Evolutionary conservation across 2,113 vertebrate genomes (phyloP), one percentile per base, ranked within the genome.

Genomic region (Rostratula benghalensis): DNA sequence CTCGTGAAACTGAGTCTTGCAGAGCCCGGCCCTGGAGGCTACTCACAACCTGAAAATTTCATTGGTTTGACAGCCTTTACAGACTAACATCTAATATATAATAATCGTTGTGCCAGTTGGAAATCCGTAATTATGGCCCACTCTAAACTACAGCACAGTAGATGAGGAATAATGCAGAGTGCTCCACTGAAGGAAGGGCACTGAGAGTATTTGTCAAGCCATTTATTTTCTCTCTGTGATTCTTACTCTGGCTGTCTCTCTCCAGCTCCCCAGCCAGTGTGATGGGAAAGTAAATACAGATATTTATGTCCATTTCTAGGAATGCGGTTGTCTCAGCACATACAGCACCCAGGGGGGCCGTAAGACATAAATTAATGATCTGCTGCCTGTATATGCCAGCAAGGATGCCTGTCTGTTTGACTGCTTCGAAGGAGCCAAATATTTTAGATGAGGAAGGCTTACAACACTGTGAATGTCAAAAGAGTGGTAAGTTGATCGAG

Each of bases 111-210:
- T 86, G 91, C 94, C 90, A 92, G 96, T 64, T 98, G 97, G 93
- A 98, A 94, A 96, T 96, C 74, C 50, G 48, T 96, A 97, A 97
- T 98, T 97, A 96, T n/a, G 83, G 87, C 92, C 97, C 96, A 31
- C 92, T 89, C 96, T 70, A 88, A 97, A 92, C 85, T 39, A 13
- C n/a, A 68, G 94, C 85, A 21, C 54, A 69, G 91, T 71, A 96
- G 93, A 95, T 7, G 43, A 93, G 76, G 93, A 91, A 87, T 90
- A 84, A 74, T 50, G 64, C 23, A 5, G 43, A 94, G 77, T 48
- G 22, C 93, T 89, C 90, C 23, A 22, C 85, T 35, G 81, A 65
- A 84, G 73, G 67, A 76, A 89, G n/a, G 1, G 51, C 57, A 59
- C 93, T 19, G 35, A 77, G 93, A 95, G 83, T 67, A 33, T 90